Evolutionary conservation across 2,113 vertebrate species (phyloP).

Genomic region (Hippocampus zosterae): DNA sequence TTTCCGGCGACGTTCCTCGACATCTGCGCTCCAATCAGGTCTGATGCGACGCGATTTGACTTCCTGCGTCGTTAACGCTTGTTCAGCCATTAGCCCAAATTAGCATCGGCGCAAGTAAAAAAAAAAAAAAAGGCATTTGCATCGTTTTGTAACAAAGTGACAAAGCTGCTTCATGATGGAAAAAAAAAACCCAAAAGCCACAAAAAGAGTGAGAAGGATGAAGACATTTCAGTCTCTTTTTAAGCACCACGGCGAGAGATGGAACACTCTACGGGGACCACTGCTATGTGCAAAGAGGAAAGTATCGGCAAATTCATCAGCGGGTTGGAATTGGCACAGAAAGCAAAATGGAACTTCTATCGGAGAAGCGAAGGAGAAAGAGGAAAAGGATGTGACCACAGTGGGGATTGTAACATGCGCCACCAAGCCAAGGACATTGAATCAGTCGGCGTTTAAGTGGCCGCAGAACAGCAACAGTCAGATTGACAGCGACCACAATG

Average conservation of each 20-base stretch:
- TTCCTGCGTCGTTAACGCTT: slow-evolving; percentile 42
- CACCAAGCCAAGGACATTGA: slow-evolving; percentile 31
- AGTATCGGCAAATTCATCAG: not conserved
- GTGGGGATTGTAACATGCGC: slow-evolving; percentile 31
- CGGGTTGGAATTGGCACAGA: not conserved
- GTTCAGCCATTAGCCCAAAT: slow-evolving; percentile 37
- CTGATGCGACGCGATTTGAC: slow-evolving; percentile 32
- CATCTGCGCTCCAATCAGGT: slow-evolving; percentile 45
- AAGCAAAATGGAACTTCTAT: not conserved
- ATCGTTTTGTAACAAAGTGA: not conserved
- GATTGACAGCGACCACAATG: slow-evolving; percentile 21
- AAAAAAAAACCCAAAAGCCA: not conserved
- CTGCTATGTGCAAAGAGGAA: not conserved
- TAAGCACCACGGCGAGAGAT: not conserved
- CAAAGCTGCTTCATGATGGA: not conserved
- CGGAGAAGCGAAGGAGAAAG: not conserved
- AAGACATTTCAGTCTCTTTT: not conserved
- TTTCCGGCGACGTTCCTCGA: not conserved
- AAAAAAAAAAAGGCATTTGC: not conserved
- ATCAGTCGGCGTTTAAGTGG: slow-evolving; percentile 15
- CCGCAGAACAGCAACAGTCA: slow-evolving; percentile 29
- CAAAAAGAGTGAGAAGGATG: not conserved
- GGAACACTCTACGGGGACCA: not conserved
- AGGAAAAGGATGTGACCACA: not conserved
- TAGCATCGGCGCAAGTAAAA: slow-evolving; percentile 29